Evolutionary conservation across 2,797 vertebrate species (phyloP).

Genomic region (Carapus acus): DNA sequence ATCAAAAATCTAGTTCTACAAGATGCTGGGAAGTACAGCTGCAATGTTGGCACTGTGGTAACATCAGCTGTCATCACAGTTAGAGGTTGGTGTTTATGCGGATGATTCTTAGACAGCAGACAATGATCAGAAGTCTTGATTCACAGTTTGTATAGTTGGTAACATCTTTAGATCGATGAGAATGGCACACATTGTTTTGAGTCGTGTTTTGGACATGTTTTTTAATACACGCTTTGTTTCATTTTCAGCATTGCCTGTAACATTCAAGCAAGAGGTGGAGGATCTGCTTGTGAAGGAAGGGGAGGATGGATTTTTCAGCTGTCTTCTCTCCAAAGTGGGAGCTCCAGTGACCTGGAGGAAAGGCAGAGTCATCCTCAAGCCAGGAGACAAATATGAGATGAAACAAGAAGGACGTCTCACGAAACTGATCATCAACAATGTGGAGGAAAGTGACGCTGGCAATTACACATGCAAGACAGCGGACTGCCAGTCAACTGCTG

Average conservation of each 20-base stretch:
- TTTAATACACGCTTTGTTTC: conserved; percentile 21
- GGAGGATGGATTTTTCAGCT: conserved; percentile 65
- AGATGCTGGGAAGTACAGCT: conserved; percentile 70
- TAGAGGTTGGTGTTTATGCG: conserved; percentile 58
- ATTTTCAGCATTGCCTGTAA: conserved; percentile 75
- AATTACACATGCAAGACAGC: conserved; percentile 85
- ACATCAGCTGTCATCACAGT: conserved; percentile 71
- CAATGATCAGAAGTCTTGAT: no score
- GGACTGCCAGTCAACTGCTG: conserved; percentile 76
- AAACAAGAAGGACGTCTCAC: conserved; percentile 64
- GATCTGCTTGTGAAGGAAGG: conserved; percentile 79
- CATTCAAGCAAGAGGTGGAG: conserved; percentile 76
- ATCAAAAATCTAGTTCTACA: conserved; percentile 65
- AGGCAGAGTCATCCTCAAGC: conserved; percentile 79
- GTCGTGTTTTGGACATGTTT: background rate
- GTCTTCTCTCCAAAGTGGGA: conserved; percentile 77
- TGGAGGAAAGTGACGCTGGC: conserved; percentile 80
- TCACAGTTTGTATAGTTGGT: no score
- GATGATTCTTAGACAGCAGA: no score
- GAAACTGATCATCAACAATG: conserved; percentile 72
- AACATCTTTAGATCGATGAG: no score
- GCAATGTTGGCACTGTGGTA: conserved; percentile 56
- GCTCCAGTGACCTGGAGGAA: conserved; percentile 82
- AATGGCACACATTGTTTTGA: no score
- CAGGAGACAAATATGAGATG: conserved; percentile 85